These are phyloP conservation scores for Clarias macrocephalus DNA, from an alignment of 2,113 vertebrate genomes.

Conservation along the genomic window DNA sequence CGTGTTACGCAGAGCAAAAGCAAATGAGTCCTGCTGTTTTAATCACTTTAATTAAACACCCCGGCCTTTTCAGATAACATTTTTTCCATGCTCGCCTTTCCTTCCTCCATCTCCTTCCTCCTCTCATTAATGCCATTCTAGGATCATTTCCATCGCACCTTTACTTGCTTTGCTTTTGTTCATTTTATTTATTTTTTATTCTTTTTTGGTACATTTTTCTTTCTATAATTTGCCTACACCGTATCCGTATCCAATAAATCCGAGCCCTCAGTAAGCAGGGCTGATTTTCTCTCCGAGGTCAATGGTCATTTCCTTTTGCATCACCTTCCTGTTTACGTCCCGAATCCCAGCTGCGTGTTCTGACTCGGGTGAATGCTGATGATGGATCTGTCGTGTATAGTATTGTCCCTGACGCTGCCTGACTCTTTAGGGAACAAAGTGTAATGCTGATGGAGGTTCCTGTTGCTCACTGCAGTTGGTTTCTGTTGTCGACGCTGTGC, in stretches of 20 bases:
- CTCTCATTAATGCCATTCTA: constrained; percentile 37
- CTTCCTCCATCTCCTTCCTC: constrained; percentile 40
- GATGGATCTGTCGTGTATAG: constrained; percentile 52
- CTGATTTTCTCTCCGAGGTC: constrained; percentile 8
- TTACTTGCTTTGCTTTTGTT: neutral
- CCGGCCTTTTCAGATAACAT: constrained; percentile 14
- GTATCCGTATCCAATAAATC: no score
- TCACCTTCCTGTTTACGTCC: constrained; percentile 40
- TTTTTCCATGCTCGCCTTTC: neutral
- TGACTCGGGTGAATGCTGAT: constrained; percentile 12
- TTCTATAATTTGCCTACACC: no score
- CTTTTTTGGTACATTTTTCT: constrained; percentile 8
- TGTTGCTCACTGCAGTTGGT: neutral
- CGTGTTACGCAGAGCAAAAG: constrained; percentile 53
- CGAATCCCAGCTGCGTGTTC: constrained; percentile 25
- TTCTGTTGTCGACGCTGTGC: neutral
- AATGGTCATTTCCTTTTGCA: constrained; percentile 33
- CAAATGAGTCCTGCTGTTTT: constrained; percentile 52
- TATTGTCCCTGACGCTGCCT: neutral
- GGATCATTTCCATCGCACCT: neutral
- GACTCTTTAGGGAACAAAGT: neutral
- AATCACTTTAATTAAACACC: constrained; percentile 58
- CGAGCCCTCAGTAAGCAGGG: neutral
- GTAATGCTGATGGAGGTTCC: neutral
- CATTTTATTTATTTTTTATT: constrained; percentile 44